Base-by-base conservation (phyloP, 2,888 invertebrate species). In the Orthonevra nobilis region DNA sequence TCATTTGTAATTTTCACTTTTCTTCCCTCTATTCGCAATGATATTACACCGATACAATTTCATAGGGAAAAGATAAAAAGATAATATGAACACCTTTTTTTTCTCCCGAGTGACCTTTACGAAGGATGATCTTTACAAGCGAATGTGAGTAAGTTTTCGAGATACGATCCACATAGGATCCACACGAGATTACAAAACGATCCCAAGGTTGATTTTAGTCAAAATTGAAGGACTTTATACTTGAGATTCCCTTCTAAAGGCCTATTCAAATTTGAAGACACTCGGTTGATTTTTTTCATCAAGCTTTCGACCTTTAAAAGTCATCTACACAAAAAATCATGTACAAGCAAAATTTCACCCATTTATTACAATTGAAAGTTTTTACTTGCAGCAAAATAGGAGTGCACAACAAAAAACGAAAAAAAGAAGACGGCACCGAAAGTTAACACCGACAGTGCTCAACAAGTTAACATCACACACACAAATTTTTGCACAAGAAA, bases 341-440 rank as follows among this genome's bases (percentile, higher is more conserved):
- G n/a, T n/a, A n/a, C n/a, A 63, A 19, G 5, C 19, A 38, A 58
- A 77, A 64, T 77, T 77, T 79, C 73, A 61, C 73, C 61, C 72
- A 54, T 60, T 79, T 79, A 17, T 72, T 54, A 15, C 52, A 79
- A 79, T 68, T 79, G 73, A 79, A 79, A 79, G 79, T 79, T 61
- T 46, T 9, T 60, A n/a, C n/a, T n/a, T 48, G 14, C 32, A 32
- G 7, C 32, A 9, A 46, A 46, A 26, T 40, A 34, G n/a, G n/a
- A n/a, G n/a, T 54, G 9, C 17, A 15, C 17, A 52, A 10, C 12
- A 48, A 72, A 10, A 64, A 15, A 64, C 40, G 38, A 28, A 30
- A 56, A 69, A 42, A 3, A 52, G 63, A 70, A 64, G 58, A 70
- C 38, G 72, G 64, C 77, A 77, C 77, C 77, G 72, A 77, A 77